phyloP scores from a whole-genome alignment of 2,113 vertebrate species.

The Ophiodon elongatus region DNA sequence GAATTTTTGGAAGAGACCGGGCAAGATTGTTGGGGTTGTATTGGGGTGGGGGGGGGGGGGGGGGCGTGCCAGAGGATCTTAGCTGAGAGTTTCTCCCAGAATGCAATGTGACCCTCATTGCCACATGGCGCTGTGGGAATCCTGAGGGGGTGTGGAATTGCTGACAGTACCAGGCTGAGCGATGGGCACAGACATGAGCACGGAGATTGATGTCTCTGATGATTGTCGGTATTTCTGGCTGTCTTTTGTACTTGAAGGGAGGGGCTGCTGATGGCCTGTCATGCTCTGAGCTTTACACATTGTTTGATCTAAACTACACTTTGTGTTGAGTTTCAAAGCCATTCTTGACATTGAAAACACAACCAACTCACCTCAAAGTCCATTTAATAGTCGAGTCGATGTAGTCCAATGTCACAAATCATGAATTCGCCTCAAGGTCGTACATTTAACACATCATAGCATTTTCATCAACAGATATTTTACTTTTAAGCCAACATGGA shows the following conservation, averaged over 20 bases:
- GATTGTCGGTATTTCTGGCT: constrained; percentile 62
- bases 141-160: constrained; percentile 63
- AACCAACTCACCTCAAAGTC: not conserved
- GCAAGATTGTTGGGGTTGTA: constrained; percentile 48
- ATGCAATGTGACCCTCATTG: constrained; percentile 73
- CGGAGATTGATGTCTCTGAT: constrained; percentile 58
- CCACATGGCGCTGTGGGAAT: constrained; percentile 68
- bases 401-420: not conserved
- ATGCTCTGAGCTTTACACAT: constrained; percentile 24
- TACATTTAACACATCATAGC: not conserved
- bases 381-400: constrained; percentile 2
- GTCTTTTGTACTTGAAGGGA: constrained; percentile 37
- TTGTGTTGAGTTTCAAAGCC: constrained; percentile 51
- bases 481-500: not conserved
- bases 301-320: constrained; percentile 28
- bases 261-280: constrained; percentile 49
- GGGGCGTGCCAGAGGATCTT: constrained; percentile 56
- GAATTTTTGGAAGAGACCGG: constrained; percentile 62
- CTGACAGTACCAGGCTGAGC: constrained; percentile 68
- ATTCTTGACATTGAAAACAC: constrained; percentile 17
- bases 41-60: constrained; percentile 32
- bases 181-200: constrained; percentile 55
- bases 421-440: not conserved
- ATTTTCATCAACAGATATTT: constrained; percentile 19
- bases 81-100: constrained; percentile 68